Base-by-base conservation (phyloP, 2,797 vertebrate species). In the Pelodytes ibericus region DNA sequence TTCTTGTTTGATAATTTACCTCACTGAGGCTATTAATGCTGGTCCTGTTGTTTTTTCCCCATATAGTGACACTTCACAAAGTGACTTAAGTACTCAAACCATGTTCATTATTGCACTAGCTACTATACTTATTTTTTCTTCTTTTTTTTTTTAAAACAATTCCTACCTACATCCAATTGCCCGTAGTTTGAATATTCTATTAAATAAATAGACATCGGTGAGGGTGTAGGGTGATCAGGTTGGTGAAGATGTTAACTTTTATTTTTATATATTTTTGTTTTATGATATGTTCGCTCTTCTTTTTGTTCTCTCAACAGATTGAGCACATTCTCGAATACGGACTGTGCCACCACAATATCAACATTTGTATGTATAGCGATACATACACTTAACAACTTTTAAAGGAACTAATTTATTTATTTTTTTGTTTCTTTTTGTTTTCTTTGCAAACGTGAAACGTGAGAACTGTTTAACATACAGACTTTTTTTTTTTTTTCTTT, bases 181-280 rank as follows among this genome's bases (percentile, higher is more conserved):
- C 88, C 88, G 83, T 82, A 84, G 81, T 83, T 83, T 83, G 84
- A 85, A 85, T 86, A 82, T 84, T 69, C 80, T 87, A 86, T 87
- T 88, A 89, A 93, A 93, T 92, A 93, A 93, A 92, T 93, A 90
- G 88, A 82, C 81, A 2, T 82, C 56, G 69, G 41, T 59, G 69
- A 72, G 67, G 61, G 62, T 78, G 49, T 30, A 51, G 51, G 44
- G 63, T 53, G 70, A 72, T 56, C 62, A 72, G 75, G 72, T 79
- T 85, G 53, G 66, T 62, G 67, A 83, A 84, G 67, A 84, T 83
- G 79, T 83, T 85, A 88, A 81, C 80, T 82, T 44, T 87, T 85
- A 84, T 4, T 86, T 44, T 59, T 24, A 30, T 58, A n/a, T n/a
- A n/a, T n/a, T n/a, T n/a, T n/a, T n/a, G n/a, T n/a, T n/a, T 74